Conservation (phyloP, 2,113 vertebrate genomes). For the Lampris incognitus region DNA sequence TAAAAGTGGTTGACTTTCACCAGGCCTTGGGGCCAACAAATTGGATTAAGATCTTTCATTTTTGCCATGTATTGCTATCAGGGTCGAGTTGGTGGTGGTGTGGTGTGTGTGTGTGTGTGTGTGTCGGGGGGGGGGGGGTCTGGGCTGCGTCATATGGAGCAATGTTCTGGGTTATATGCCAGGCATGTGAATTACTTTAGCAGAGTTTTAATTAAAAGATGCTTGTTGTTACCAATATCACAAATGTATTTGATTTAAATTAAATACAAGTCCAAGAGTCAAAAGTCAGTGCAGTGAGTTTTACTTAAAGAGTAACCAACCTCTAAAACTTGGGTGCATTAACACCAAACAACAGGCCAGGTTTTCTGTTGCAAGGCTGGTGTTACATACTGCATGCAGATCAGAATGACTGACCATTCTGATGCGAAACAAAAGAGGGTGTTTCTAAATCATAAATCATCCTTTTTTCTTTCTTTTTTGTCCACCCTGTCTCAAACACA, state of each 20-base stretch:
- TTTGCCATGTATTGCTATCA: conserved; percentile 47
- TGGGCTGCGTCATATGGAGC: conserved; percentile 61
- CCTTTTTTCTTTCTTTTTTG: background rate
- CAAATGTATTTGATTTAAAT: conserved; percentile 17
- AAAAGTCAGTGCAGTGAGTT: background rate
- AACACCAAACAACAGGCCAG: background rate
- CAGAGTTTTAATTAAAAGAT: conserved; percentile 6
- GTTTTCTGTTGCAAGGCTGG: background rate
- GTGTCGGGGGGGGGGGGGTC: conserved; percentile 34
- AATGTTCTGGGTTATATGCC: conserved; percentile 46
- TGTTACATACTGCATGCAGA: background rate
- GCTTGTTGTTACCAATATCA: conserved; percentile 19
- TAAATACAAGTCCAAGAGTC: conserved; percentile 6
- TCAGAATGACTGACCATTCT: background rate
- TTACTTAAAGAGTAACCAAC: background rate
- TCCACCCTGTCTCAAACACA: background rate
- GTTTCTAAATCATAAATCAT: too few relatives aligned
- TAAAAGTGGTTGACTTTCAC: conserved; percentile 57
- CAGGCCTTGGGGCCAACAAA: conserved; percentile 62
- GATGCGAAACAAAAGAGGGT: background rate
- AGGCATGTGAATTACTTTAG: conserved; percentile 22
- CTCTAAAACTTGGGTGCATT: background rate
- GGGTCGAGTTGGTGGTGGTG: background rate
- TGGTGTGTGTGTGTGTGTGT: too few relatives aligned
- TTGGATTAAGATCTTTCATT: conserved; percentile 78